A percentile compares a stretch with the other conserved stretches of the same genome.
These are phyloP conservation scores for Aleiodes leptofemur DNA, from an alignment of 2,888 invertebrate genomes.

Conservation along the genomic window DNA sequence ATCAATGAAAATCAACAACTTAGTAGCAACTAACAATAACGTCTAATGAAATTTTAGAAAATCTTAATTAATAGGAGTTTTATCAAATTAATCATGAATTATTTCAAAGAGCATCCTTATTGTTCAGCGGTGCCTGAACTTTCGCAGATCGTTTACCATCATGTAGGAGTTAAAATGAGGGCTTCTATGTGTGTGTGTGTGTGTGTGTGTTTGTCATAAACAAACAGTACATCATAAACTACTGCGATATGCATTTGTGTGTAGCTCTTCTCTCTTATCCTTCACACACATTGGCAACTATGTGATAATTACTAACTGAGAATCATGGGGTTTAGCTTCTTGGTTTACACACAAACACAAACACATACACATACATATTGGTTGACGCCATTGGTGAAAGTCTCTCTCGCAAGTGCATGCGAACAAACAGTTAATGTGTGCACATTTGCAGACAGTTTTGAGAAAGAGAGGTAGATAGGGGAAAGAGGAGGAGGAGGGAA, in stretches of 20 bases:
- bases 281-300: conserved; percentile 35
- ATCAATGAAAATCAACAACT: too few relatives aligned
- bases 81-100: neutral
- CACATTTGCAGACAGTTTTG: conserved; percentile 27
- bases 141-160: conserved; percentile 29
- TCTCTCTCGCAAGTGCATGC: conserved; percentile 22
- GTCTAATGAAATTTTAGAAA: too few relatives aligned
- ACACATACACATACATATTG: neutral
- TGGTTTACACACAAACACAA: conserved; percentile 27
- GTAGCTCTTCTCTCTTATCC: neutral
- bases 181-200: neutral
- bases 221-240: conserved; percentile 19
- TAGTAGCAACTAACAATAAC: too few relatives aligned
- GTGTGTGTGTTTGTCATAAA: conserved; percentile 25
- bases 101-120: neutral
- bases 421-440: conserved; percentile 28
- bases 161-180: conserved; percentile 26
- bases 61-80: neutral
- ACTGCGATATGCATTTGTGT: conserved; percentile 20
- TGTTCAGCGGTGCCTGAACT: conserved; percentile 34
- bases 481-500: neutral
- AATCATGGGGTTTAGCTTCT: conserved; percentile 40
- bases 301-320: conserved; percentile 43
- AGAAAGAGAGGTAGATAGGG: too few relatives aligned
- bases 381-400: conserved; percentile 27